Base-by-base conservation (phyloP, 2,797 vertebrate genomes). In the Amphiprion clarkii region DNA sequence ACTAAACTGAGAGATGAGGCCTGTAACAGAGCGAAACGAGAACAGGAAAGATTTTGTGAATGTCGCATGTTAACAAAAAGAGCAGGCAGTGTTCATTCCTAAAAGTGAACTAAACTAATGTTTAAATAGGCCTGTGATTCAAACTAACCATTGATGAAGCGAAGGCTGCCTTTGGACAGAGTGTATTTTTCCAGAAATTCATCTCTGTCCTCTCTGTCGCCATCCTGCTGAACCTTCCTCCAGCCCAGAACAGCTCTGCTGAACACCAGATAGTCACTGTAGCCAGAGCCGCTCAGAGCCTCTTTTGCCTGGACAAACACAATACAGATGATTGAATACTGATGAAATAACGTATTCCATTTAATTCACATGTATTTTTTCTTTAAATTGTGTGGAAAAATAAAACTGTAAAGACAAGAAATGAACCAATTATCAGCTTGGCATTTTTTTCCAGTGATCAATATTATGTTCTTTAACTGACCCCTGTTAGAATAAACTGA, bases 1-100 rank as follows among this genome's bases (percentile, higher is more conserved):
- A 0, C 97, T 96, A 92, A 99, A 99, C 94, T 99, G 98, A 85
- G 96, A 95, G 71, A 97, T 95, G 46, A 99, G 96, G 71, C 98
- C 98, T 99, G 88, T 0, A 13, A 40, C 7, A 48, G 1, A 39
- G 48, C 33, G 16, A 56, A 3, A 71, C 11, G 25, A 51, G 2
- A 57, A 31, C 9, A 53, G 8, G 11, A 55, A 49, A 16, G 0
- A 5, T 19, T 27, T 31, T 40, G 10, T 40, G n/a, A 40, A 44
- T 13, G 31, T 55, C 46, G 7, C 10, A 16, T 33, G 14, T 63
- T 13, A 4, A 0, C 46, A 27, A 8, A 10, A 12, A 5, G 23
- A 13, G 9, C 36, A 39, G 36, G 7, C 36, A 11, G 36, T 25
- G 13, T 25, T 25, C 12, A 13, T 48, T 51, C 51, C 42, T n/a